Conservation (phyloP, 2,113 vertebrate species). For the Hippocampus barbouri region DNA sequence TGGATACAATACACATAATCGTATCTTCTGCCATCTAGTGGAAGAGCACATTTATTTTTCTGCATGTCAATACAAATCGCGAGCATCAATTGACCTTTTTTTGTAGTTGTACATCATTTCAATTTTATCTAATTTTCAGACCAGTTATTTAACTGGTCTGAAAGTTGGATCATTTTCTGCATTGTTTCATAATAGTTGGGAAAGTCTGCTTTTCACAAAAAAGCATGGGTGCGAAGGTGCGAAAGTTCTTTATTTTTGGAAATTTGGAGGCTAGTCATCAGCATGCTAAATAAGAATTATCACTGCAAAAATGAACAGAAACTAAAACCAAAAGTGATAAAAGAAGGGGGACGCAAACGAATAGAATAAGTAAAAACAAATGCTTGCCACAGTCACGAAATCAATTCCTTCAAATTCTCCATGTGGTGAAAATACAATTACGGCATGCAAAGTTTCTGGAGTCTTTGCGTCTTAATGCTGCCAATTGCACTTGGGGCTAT, state of each 20-base stretch:
- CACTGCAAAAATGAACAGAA: conserved; percentile 23
- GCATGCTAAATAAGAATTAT: conserved; percentile 39
- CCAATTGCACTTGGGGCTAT: conserved; percentile 70
- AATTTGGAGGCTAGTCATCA: conserved; percentile 13
- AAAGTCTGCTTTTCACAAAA: neutral
- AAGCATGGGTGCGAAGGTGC: neutral
- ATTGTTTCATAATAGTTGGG: neutral
- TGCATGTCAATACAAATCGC: too few species aligned
- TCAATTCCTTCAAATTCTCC: neutral
- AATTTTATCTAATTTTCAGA: too few species aligned
- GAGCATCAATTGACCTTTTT: too few species aligned
- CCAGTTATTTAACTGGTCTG: too few species aligned
- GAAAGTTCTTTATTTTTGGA: neutral
- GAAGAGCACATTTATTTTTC: too few species aligned
- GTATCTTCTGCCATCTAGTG: too few species aligned
- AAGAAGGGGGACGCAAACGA: neutral
- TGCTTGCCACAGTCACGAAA: neutral
- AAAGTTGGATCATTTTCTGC: too few species aligned
- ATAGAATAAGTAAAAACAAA: neutral
- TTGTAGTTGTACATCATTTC: too few species aligned
- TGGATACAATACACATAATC: too few species aligned
- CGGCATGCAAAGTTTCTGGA: conserved; percentile 28
- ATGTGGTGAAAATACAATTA: conserved; percentile 21
- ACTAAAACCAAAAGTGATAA: neutral
- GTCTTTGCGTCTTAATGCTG: conserved; percentile 46